Base-by-base conservation (phyloP, 2,113 vertebrate genomes). In the Phaethornis superciliosus region DNA sequence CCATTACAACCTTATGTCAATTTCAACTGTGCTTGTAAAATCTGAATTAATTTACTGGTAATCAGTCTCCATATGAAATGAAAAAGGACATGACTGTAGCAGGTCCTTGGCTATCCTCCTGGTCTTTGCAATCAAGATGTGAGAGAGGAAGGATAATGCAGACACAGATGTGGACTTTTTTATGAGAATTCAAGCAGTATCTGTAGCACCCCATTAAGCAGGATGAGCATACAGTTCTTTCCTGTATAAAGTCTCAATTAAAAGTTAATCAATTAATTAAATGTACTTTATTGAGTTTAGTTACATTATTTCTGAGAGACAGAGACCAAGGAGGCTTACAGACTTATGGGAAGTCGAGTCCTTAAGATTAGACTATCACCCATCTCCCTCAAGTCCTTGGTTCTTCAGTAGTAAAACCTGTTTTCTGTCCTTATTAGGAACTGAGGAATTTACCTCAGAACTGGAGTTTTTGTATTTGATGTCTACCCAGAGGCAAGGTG, bases 231-330 rank as follows among this genome's bases (percentile, higher is more conserved):
- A 21, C n/a, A 82, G 47, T 77, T 70, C 42, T 91, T 94, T 93
- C 79, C 82, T 83, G 55, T 47, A 77, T 90, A 64, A 76, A 74
- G 37, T 42, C 74, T 82, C 23, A 8, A 80, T 78, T 89, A 71
- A 74, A 89, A 88, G 32, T 32, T 63, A 89, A 69, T 91, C 7
- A 30, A 42, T 84, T 82, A 72, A 93, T 92, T 76, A 93, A 82
- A 91, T 74, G 40, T 20, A 67, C 26, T 89, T 77, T 58, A 91
- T 72, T 96, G 42, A 85, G 89, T 90, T 94, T 74, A 70, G 42
- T 74, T 82, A 12, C 14, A 47, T 87, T 94, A 47, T 69, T 58
- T 93, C 59, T 85, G 44, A 55, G 55, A 72, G 27, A 55, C 55
- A 58, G 65, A 89, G 74, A 74, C 55, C 46, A 47, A 58, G 32